phyloP scores from a whole-genome alignment of 2,888 invertebrate genomes.

The Conistra vaccinii region DNA sequence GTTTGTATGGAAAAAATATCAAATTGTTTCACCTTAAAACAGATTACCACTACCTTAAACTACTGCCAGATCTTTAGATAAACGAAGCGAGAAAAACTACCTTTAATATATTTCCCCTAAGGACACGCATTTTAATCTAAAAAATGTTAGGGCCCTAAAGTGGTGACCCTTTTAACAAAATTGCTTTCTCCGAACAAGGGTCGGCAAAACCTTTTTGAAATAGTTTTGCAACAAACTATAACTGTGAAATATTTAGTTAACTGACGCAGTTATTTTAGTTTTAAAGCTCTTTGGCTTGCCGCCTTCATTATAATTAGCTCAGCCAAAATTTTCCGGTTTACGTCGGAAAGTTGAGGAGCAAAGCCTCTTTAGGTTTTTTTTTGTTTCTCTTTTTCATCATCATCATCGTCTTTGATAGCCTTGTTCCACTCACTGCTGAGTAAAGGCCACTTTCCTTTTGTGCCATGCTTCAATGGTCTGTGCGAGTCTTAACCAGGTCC shows the following conservation, averaged over 20 bases:
- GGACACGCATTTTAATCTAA: slow-evolving; percentile 56
- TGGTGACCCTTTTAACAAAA: slow-evolving; percentile 64
- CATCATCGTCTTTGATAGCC: background rate
- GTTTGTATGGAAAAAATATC: no score
- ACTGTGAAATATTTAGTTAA: slow-evolving; percentile 45
- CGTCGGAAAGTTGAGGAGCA: background rate
- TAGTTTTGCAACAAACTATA: slow-evolving; percentile 40
- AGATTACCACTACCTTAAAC: background rate
- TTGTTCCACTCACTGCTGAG: background rate
- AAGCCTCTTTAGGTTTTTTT: no score
- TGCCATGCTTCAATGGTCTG: background rate
- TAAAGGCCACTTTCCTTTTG: background rate
- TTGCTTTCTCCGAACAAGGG: slow-evolving; percentile 51
- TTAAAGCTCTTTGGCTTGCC: slow-evolving; percentile 14
- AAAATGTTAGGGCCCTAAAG: slow-evolving; percentile 50
- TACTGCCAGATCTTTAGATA: slow-evolving; percentile 8
- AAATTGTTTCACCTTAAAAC: no score
- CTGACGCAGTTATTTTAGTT: slow-evolving; percentile 21
- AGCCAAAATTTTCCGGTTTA: background rate
- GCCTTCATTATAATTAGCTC: slow-evolving; percentile 42
- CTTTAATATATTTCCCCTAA: slow-evolving; percentile 25
- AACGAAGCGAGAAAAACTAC: slow-evolving; percentile 4
- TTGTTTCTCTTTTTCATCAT: no score
- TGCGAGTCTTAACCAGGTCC: background rate
- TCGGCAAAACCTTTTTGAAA: slow-evolving; percentile 45